Evolutionary conservation across 2,888 invertebrate species (phyloP).

Genomic region (Napeogenes inachia): DNA sequence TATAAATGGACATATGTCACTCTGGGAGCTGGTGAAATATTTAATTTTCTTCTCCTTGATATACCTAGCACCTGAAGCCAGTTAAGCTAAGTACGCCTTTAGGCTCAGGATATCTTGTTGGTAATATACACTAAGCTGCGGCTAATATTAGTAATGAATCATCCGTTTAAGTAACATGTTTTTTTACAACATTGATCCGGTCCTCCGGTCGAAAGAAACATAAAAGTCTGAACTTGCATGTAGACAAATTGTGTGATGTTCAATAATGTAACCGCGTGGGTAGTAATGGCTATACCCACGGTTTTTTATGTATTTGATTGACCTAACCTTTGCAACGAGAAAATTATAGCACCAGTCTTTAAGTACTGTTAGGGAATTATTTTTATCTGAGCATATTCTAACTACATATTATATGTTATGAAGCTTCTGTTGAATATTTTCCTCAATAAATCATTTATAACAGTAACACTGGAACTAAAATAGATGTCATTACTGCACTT

Average conservation of each 20-base stretch:
- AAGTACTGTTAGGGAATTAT: no score
- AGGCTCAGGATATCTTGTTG: conserved; percentile 3
- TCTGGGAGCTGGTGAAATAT: no score
- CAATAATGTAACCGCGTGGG: conserved; percentile 30
- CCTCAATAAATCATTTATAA: background rate
- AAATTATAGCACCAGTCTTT: no score
- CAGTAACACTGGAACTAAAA: background rate
- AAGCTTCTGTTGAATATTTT: no score
- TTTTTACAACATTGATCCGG: background rate
- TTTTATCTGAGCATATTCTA: no score
- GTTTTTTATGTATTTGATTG: conserved; percentile 46
- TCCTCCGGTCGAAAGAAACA: no score
- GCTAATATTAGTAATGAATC: background rate
- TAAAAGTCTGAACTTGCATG: no score
- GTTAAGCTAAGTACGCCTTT: background rate
- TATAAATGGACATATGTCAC: no score
- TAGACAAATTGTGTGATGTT: background rate
- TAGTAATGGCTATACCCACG: conserved; percentile 45
- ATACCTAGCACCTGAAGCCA: background rate
- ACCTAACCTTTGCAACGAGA: conserved; percentile 46
- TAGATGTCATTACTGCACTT: conserved; percentile 9
- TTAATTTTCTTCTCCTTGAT: background rate
- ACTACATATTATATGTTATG: no score
- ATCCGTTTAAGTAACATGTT: conserved; percentile 1
- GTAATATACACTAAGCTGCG: conserved; percentile 1